A percentile compares a stretch with the other conserved stretches of the same genome.
Evolutionary conservation across 2,888 invertebrate species (phyloP).

Genomic region (Drosophila subquinaria): DNA sequence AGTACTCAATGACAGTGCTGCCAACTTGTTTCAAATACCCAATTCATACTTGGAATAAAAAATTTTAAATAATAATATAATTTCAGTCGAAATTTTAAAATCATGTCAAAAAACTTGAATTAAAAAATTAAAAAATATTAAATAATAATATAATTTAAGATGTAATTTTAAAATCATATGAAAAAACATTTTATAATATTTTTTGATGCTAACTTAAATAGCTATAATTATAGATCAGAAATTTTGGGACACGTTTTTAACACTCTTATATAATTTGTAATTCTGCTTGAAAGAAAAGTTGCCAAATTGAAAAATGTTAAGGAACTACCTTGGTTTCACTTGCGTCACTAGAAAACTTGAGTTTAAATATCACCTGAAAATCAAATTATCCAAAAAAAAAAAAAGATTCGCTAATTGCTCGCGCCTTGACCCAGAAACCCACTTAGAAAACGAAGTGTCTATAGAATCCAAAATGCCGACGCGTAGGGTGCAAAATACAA

Average conservation of each 20-base stretch:
- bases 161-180: too few relatives aligned
- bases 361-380: constrained; percentile 25
- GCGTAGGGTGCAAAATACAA: constrained; percentile 63
- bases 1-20: constrained; percentile 7
- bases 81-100: too few relatives aligned
- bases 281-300: not conserved
- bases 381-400: constrained; percentile 15
- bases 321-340: constrained; percentile 34
- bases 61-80: too few relatives aligned
- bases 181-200: too few relatives aligned
- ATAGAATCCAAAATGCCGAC: constrained; percentile 40
- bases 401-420: constrained; percentile 47
- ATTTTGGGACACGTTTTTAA: not conserved
- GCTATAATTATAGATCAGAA: too few relatives aligned
- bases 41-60: too few relatives aligned
- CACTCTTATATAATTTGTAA: not conserved
- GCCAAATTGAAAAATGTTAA: not conserved
- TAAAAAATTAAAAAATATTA: too few relatives aligned
- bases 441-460: constrained; percentile 38
- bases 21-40: not conserved
- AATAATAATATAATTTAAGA: too few relatives aligned
- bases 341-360: constrained; percentile 37
- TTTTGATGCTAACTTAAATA: too few relatives aligned
- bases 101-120: too few relatives aligned
- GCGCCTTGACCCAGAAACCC: constrained; percentile 74